These are phyloP conservation scores for Chelonus formosanus DNA, from an alignment of 2,888 invertebrate species.

Conservation along the genomic window DNA sequence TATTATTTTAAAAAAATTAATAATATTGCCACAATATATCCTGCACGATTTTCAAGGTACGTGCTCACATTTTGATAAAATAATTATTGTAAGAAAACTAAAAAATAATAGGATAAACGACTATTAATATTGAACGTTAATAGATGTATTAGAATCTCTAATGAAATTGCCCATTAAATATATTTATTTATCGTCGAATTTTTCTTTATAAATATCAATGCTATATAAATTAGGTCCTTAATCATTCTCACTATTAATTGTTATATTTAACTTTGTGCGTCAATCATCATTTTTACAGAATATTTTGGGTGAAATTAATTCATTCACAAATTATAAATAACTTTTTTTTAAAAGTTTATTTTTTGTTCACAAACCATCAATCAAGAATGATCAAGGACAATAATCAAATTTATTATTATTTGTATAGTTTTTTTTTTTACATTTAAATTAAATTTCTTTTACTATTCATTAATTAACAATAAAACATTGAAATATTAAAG, in stretches of 20 bases:
- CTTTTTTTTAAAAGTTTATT: no score
- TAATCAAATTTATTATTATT: no score
- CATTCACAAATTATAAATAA: no score
- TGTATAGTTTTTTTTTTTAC: no score
- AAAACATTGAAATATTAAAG: no score
- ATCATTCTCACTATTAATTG: conserved; percentile 5
- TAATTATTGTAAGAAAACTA: conserved; percentile 49
- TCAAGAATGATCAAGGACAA: no score
- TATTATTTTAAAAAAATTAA: conserved; percentile 46
- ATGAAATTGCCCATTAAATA: conserved; percentile 37
- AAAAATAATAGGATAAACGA: conserved; percentile 5
- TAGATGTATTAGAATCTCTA: conserved; percentile 22
- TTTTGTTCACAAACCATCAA: no score
- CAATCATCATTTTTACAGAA: no score
- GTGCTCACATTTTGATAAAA: conserved; percentile 49
- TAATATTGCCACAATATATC: conserved; percentile 59
- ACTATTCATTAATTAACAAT: no score
- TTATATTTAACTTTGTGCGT: background rate
- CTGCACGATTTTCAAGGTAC: conserved; percentile 51
- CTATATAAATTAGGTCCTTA: conserved; percentile 15
- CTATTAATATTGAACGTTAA: conserved; percentile 16
- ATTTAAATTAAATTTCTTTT: no score
- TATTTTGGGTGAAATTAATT: no score
- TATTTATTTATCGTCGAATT: conserved; percentile 24
- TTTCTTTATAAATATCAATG: conserved; percentile 9